Evolutionary conservation across 2,888 invertebrate species (phyloP), one percentile per base, ranked within the genome.

Genomic region (Philaethria dido): DNA sequence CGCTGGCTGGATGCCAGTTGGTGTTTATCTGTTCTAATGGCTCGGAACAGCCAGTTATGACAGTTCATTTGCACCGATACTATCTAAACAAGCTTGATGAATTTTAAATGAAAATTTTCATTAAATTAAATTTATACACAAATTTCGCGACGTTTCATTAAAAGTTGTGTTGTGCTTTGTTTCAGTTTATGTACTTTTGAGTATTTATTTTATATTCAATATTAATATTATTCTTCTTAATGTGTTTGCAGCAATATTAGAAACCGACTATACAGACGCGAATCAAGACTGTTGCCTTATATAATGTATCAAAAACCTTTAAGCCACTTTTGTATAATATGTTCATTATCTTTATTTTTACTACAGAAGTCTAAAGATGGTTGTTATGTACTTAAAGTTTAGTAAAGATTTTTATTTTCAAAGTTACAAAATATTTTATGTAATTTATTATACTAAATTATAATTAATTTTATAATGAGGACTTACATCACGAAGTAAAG

Each of bases 1-100:
- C 48, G 48, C 59, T 73, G 75, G 73, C 73, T 64, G 60, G 13
- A 33, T 48, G 73, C 75, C 84, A 76, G 73, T 50, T 45, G 68
- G 62, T 70, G 68, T 70, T 69, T 71, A 71, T 70, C 68, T 68
- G 71, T 69, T 68, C 73, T 85, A 85, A 87, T 86, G 86, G 83
- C 74, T 75, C 74, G 80, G 82, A 83, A 83, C 81, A 78, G 77
- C 79, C 80, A 86, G 82, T 86, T 87, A 86, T 86, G 84, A 84
- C 83, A 84, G 80, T 80, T 80, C 78, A 70, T 76, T 75, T 77
- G 72, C 74, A 72, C 62, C 65, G 72, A 74, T 75, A 73, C 64
- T 70, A 74, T 73, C 73, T 71, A 72, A 71, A 70, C 67, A 69
- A 67, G 65, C 20, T 61, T 65, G 68, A 72, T 62, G 54, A 67